Percentiles rank a stretch among this genome's conserved stretches.
phyloP scores from a whole-genome alignment of 1,140 invertebrate species.

The Tetranychus cinnabarinus region DNA sequence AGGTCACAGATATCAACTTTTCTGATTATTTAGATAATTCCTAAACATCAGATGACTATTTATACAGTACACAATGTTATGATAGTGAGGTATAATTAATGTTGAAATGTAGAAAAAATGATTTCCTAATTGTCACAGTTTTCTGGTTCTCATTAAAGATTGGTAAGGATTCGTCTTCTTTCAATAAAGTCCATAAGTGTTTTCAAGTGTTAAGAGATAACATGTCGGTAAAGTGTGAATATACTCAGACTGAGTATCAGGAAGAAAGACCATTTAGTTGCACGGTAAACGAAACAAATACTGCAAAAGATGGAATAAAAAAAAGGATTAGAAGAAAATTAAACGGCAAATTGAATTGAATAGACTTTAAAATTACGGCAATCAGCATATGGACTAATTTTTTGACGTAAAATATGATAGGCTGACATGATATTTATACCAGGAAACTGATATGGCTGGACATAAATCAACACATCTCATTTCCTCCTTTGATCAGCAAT shows the following conservation, averaged over 20 bases:
- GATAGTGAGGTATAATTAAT: conserved; percentile 63
- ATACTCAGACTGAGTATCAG: neutral
- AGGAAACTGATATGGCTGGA: too few species aligned
- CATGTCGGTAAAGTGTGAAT: neutral
- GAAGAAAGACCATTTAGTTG: neutral
- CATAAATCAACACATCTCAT: too few species aligned
- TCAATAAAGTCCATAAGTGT: conserved; percentile 34
- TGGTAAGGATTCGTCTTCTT: conserved; percentile 36
- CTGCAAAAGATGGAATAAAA: neutral
- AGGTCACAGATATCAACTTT: conserved; percentile 38
- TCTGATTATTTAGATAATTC: conserved; percentile 39
- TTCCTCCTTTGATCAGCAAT: too few species aligned
- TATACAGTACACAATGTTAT: conserved; percentile 63
- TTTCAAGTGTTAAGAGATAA: too few species aligned
- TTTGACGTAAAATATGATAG: too few species aligned
- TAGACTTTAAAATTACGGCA: neutral
- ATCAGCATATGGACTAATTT: too few species aligned
- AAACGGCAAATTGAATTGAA: neutral
- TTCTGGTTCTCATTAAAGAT: conserved; percentile 32
- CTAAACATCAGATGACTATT: conserved; percentile 50
- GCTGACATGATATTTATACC: too few species aligned
- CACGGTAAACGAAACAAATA: neutral
- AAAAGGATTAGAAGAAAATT: neutral
- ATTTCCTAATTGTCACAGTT: conserved; percentile 17
- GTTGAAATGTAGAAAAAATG: conserved; percentile 30